Evolutionary conservation across 1,140 invertebrate genomes (phyloP).

Genomic region (Steinernema khuongi): DNA sequence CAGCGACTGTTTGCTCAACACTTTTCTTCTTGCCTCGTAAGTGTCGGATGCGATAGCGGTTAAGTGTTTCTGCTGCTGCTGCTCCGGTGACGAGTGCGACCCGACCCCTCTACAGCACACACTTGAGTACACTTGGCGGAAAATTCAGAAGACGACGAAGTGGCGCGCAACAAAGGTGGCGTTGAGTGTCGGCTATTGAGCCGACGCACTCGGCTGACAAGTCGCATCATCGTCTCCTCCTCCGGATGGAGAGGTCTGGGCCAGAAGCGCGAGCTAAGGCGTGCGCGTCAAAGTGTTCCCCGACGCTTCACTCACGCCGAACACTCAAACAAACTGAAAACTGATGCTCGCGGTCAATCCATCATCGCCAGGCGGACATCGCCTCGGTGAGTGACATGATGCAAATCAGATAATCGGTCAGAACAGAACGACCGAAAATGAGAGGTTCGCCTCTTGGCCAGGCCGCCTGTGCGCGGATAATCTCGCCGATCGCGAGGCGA

Average conservation of each 20-base stretch:
- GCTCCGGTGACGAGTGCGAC: slow-evolving; percentile 4
- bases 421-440: slow-evolving; percentile 3
- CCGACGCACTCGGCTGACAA: neutral
- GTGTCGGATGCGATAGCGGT: slow-evolving; percentile 14
- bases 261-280: no score
- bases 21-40: neutral
- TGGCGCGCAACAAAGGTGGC: slow-evolving; percentile 12
- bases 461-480: neutral
- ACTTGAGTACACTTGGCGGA: slow-evolving; percentile 11
- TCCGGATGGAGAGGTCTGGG: neutral
- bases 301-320: neutral
- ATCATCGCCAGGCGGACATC: neutral
- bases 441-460: neutral
- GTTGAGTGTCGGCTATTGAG: neutral
- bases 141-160: neutral
- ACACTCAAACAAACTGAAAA: slow-evolving; percentile 7
- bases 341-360: neutral
- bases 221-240: neutral
- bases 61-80: slow-evolving; percentile 7
- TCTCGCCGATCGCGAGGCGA: neutral
- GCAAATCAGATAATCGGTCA: slow-evolving; percentile 16
- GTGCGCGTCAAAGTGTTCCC: neutral
- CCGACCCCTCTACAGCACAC: neutral
- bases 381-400: neutral
- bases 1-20: slow-evolving; percentile 3